Conservation (phyloP, 2,797 vertebrate genomes). For the Cossypha dichroa region DNA sequence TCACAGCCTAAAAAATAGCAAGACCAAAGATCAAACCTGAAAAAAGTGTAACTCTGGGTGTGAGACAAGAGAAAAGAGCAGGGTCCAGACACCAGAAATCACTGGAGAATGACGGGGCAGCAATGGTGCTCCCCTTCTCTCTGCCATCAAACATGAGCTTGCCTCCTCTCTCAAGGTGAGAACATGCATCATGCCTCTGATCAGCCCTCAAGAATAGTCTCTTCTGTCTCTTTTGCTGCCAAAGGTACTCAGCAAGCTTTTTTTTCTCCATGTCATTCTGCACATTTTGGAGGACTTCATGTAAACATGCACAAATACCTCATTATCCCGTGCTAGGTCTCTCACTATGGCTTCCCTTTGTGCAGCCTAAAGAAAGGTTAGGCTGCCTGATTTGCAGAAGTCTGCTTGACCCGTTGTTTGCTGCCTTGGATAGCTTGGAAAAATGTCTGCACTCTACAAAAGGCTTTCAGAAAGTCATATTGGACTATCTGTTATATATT, state of each 20-base stretch:
- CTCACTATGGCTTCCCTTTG: neutral
- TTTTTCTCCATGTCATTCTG: neutral
- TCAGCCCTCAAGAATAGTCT: neutral
- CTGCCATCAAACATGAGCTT: neutral
- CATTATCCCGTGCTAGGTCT: neutral
- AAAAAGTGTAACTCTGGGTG: neutral
- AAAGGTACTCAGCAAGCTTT: neutral
- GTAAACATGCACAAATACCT: neutral
- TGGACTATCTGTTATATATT: neutral
- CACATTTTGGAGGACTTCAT: neutral
- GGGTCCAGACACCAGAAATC: neutral
- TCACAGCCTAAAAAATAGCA: neutral
- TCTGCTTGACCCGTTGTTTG: neutral
- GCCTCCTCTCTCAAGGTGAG: neutral
- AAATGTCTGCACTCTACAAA: neutral
- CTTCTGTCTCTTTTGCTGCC: neutral
- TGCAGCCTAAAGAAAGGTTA: neutral
- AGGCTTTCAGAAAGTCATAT: neutral
- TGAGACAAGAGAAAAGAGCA: neutral
- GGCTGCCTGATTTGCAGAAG: neutral
- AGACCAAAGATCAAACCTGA: neutral
- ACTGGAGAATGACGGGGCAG: accelerated
- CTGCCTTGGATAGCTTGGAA: neutral
- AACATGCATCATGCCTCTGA: neutral
- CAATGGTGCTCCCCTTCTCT: neutral